phyloP scores from a whole-genome alignment of 2,888 invertebrate genomes.

The Mactromeris polynyma region DNA sequence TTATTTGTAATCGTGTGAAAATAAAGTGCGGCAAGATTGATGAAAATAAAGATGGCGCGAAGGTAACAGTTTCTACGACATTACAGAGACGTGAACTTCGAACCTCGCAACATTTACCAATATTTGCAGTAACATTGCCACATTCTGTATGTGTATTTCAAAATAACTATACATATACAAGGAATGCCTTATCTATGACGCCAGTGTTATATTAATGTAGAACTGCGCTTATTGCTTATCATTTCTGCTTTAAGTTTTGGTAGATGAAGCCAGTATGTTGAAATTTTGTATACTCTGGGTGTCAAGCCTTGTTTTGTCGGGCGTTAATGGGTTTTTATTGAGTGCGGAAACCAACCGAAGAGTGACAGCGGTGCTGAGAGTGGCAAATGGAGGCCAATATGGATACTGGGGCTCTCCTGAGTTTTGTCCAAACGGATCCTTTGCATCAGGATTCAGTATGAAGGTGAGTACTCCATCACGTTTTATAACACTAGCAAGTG shows the following conservation, averaged over 20 bases:
- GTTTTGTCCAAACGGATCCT: constrained; percentile 38
- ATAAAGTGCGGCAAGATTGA: too few relatives aligned
- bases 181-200: too few relatives aligned
- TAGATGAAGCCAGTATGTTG: neutral
- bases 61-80: too few relatives aligned
- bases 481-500: too few relatives aligned
- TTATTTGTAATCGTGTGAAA: too few relatives aligned
- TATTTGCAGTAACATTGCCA: too few relatives aligned
- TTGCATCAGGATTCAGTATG: constrained; percentile 32
- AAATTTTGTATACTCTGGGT: neutral
- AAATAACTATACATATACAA: too few relatives aligned
- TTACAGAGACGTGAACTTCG: too few relatives aligned
- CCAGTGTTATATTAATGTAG: too few relatives aligned
- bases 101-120: too few relatives aligned
- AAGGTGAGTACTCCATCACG: too few relatives aligned
- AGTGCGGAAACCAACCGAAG: neutral
- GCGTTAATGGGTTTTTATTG: neutral
- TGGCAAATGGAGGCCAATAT: constrained; percentile 40
- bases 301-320: neutral
- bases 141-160: neutral
- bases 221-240: neutral
- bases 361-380: constrained; percentile 12
- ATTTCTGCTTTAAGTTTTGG: neutral
- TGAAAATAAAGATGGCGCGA: too few relatives aligned
- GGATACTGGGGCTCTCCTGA: constrained; percentile 32